phyloP scores from a whole-genome alignment of 2,888 invertebrate genomes.

The Esperia sulphurella region DNA sequence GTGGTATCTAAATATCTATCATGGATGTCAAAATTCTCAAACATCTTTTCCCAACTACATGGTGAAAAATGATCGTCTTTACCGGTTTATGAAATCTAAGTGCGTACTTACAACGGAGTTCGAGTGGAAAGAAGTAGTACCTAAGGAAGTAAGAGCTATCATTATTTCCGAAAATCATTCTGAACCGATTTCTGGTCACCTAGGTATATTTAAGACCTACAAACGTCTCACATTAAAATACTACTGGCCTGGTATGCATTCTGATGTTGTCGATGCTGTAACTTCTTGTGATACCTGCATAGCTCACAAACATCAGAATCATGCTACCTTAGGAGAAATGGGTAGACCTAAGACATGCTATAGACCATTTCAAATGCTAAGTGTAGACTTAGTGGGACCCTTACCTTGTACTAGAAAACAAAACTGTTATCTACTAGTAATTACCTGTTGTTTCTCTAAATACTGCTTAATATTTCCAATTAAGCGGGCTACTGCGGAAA shows the following conservation, averaged over 20 bases:
- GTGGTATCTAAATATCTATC: constrained; percentile 20
- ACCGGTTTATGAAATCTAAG: constrained; percentile 12
- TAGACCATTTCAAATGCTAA: too few relatives aligned
- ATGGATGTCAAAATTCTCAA: constrained; percentile 12
- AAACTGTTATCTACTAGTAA: too few relatives aligned
- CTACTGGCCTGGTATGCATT: constrained; percentile 17
- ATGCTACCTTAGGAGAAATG: too few relatives aligned
- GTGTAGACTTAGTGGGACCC: too few relatives aligned
- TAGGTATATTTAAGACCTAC: constrained; percentile 24
- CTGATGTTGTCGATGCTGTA: too few relatives aligned
- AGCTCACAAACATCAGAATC: too few relatives aligned
- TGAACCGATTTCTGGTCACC: constrained; percentile 17
- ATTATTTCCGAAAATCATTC: constrained; percentile 17
- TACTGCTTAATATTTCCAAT: too few relatives aligned
- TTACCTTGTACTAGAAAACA: too few relatives aligned
- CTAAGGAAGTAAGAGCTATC: constrained; percentile 4
- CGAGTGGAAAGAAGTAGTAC: constrained; percentile 24
- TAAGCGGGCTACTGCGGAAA: too few relatives aligned
- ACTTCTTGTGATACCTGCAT: too few relatives aligned
- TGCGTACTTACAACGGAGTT: constrained; percentile 15
- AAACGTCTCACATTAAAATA: constrained; percentile 14
- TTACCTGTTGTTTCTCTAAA: too few relatives aligned
- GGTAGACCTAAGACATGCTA: too few relatives aligned
- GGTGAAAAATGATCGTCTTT: constrained; percentile 15
- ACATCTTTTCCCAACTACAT: constrained; percentile 13